These are phyloP conservation scores for Halichondria panicea DNA, from an alignment of 37 sponge, comb jelly and placozoan species.

Conservation along the genomic window DNA sequence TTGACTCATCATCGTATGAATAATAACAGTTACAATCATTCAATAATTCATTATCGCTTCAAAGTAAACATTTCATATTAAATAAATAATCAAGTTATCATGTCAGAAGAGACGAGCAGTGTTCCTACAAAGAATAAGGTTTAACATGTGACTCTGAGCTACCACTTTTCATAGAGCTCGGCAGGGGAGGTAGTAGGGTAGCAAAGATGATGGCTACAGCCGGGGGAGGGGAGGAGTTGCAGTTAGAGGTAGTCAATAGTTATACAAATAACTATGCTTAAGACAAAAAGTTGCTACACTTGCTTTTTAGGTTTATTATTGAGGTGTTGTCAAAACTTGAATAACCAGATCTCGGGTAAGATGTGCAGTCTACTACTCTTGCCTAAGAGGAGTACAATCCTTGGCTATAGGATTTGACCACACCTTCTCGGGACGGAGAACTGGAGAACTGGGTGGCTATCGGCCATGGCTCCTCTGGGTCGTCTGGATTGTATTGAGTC, in stretches of 20 bases:
- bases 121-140: conserved; percentile 1
- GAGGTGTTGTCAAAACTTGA: too few species aligned
- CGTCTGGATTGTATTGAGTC: not conserved
- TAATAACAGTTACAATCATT: too few species aligned
- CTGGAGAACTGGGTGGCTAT: not conserved
- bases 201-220: conserved; percentile 78
- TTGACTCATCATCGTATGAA: too few species aligned
- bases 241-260: too few species aligned
- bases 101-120: not conserved
- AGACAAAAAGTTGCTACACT: too few species aligned
- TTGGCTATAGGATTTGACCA: conserved; percentile 1
- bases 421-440: conserved; percentile 9
- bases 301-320: too few species aligned
- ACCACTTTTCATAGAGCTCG: conserved; percentile 73
- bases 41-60: not conserved
- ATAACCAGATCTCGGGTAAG: too few species aligned
- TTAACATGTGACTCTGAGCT: conserved; percentile 88
- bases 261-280: too few species aligned
- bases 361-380: too few species aligned
- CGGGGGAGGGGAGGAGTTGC: not conserved
- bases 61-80: not conserved
- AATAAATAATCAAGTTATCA: not conserved
- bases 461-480: conserved; percentile 16
- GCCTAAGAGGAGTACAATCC: conserved; percentile 21
- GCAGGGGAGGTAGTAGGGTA: conserved; percentile 56